Evolutionary conservation across 2,113 vertebrate species (phyloP).

Genomic region (Aegotheles bennettii): DNA sequence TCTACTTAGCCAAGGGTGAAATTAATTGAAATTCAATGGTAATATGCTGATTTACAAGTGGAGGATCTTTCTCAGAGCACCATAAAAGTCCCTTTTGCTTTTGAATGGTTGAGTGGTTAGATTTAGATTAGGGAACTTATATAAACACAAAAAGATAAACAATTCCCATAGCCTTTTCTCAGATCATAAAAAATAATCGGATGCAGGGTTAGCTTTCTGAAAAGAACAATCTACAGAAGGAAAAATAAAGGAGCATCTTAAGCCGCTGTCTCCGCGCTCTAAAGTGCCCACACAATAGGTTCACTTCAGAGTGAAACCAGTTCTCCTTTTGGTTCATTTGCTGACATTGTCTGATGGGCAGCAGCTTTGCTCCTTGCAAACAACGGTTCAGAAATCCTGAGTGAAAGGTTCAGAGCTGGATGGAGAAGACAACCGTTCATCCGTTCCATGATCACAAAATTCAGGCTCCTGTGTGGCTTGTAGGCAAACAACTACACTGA

Average conservation of each 20-base stretch:
- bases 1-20: conserved; percentile 13
- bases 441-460: accelerated
- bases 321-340: conserved; percentile 57
- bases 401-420: conserved; percentile 35
- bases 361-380: conserved; percentile 52
- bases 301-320: conserved; percentile 40
- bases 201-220: neutral
- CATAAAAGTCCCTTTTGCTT: neutral
- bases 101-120: conserved; percentile 26
- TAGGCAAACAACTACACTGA: neutral
- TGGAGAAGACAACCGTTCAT: neutral
- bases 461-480: neutral
- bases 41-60: neutral
- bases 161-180: conserved; percentile 21
- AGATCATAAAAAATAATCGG: conserved; percentile 43
- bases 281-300: conserved; percentile 20
- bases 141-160: conserved; percentile 40
- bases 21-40: conserved; percentile 33
- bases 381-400: conserved; percentile 6
- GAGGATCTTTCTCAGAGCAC: neutral
- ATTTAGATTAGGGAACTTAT: conserved; percentile 30
- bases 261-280: neutral
- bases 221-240: neutral
- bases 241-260: conserved; percentile 53
- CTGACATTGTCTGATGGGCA: conserved; percentile 31